Conservation (phyloP, 2,113 vertebrate genomes). For the Nesogale talazaci region DNA sequence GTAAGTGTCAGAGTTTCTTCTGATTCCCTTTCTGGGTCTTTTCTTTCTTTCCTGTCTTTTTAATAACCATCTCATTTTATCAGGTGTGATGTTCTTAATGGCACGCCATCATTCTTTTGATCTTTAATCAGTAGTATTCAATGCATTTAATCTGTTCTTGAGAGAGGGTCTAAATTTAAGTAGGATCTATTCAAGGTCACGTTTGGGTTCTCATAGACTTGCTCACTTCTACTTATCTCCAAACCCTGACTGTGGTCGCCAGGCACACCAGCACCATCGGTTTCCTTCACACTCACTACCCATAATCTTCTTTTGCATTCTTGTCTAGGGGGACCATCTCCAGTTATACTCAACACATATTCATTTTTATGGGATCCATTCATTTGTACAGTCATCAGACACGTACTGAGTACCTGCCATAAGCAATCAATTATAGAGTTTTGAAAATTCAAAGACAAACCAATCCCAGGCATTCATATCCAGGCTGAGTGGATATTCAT, state of each 20-base stretch:
- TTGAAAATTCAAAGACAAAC: constrained; percentile 4
- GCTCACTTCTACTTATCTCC: neutral
- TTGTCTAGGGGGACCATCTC: neutral
- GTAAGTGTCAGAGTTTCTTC: too few species aligned
- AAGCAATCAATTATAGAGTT: neutral
- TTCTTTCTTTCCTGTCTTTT: too few species aligned
- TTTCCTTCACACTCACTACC: neutral
- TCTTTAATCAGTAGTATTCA: too few species aligned
- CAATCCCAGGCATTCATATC: neutral
- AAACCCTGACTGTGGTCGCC: neutral
- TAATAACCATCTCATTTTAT: too few species aligned
- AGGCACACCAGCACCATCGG: neutral
- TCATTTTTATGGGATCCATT: neutral
- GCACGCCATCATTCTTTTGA: too few species aligned
- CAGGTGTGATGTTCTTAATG: too few species aligned
- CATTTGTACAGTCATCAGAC: neutral
- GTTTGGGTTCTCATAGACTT: too few species aligned
- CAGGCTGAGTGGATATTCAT: neutral
- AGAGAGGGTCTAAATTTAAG: too few species aligned
- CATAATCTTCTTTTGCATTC: neutral
- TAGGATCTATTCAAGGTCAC: too few species aligned
- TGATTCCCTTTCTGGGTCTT: too few species aligned
- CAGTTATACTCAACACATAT: neutral
- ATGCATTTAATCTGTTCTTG: too few species aligned
- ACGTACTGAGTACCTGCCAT: neutral